Base-by-base conservation (phyloP, 1,140 invertebrate species). In the Drosophila subobscura region DNA sequence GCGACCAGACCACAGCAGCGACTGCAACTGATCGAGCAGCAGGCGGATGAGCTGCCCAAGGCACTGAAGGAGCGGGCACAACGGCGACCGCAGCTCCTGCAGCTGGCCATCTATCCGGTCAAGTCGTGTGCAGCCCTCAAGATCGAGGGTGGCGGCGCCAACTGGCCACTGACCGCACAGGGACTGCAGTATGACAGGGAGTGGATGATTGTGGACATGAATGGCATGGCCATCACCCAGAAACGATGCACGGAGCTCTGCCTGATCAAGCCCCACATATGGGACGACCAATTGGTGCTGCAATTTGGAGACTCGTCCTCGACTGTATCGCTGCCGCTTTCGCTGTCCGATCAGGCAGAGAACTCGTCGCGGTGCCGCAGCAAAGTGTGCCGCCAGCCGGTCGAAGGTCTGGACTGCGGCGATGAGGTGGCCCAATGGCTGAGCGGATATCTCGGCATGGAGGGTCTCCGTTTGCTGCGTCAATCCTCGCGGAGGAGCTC, bases 101-200 rank as follows among this genome's bases (percentile, higher is more conserved):
- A 95, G 85, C 95, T 99, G 53, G 96, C 95, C 86, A 92, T 99
- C 49, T 99, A 97, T 93, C 98, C 98, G 2, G 94, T 99, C 2
- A 99, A 99, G 93, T 99, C 98, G 0, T 99, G 98, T 92, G 96
- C 93, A 2, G 94, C 95, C 37, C 96, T 96, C 72, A 93, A 95
- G 91, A 93, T 97, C 47, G 76, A 92, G 33, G 10, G 57, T 5
- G 63, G 76, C n/a, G 0, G 25, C 1, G 33, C 20, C 29, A 25
- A 41, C n/a, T 98, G 97, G 97, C 92, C 92, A 40, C 91, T 98
- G 33, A 94, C 94, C 22, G 68, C 86, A 0, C 95, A 94, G 78
- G 98, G 98, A 1, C 93, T 99, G 14, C 92, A 95, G 80, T 98
- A 96, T 91, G 98, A 99, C 92, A 93, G 98, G 77, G 94, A 96